Evolutionary conservation across 1,140 invertebrate species (phyloP).

Genomic region (Helicoverpa armigera): DNA sequence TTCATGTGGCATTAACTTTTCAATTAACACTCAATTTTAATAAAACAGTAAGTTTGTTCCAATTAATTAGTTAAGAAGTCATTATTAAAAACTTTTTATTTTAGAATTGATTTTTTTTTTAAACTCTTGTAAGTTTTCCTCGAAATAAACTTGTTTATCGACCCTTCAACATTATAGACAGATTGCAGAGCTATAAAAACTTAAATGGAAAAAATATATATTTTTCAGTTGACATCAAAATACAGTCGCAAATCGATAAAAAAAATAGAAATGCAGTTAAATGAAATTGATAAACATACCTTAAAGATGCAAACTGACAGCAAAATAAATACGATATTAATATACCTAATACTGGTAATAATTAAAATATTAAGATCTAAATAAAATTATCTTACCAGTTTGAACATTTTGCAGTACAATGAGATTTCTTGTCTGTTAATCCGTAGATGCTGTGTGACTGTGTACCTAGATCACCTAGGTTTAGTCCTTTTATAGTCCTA

Average conservation of each 20-base stretch:
- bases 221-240: no score
- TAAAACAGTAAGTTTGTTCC: background rate
- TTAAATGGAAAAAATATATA: no score
- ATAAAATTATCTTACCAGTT: constrained; percentile 68
- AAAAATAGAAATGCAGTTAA: no score
- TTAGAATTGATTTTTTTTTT: background rate
- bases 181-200: no score
- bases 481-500: constrained; percentile 78
- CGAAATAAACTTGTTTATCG: background rate
- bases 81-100: background rate
- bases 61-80: background rate
- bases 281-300: no score
- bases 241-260: no score
- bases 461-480: constrained; percentile 61
- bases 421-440: constrained; percentile 54
- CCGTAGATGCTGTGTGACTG: constrained; percentile 57
- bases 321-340: no score
- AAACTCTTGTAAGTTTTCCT: background rate
- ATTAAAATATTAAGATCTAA: constrained; percentile 27
- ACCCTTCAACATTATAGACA: no score
- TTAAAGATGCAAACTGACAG: no score
- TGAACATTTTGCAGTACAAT: constrained; percentile 66
- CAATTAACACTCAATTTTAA: background rate
- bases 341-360: no score
- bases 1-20: background rate